These are phyloP conservation scores for Polydrusus tereticollis DNA, from an alignment of 2,888 invertebrate genomes.

Conservation along the genomic window DNA sequence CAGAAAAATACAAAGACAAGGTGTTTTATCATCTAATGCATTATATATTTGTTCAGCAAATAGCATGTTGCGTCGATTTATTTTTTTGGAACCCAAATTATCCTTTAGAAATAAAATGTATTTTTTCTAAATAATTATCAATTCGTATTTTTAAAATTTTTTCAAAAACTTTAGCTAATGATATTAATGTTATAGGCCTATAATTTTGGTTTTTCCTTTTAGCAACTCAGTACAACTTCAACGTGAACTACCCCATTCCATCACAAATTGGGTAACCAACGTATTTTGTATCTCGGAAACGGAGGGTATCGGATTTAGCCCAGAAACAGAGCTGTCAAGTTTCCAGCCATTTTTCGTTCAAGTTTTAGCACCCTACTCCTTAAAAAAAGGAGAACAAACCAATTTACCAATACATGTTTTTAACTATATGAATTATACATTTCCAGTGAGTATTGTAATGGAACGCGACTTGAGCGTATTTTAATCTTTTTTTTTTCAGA, in stretches of 20 bases:
- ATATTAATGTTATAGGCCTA: too few species aligned
- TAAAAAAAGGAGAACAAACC: conserved; percentile 76
- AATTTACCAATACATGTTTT: conserved; percentile 77
- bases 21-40: too few species aligned
- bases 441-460: conserved; percentile 71
- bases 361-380: conserved; percentile 75
- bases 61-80: too few species aligned
- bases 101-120: too few species aligned
- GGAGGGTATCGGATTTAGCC: conserved; percentile 62
- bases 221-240: conserved; percentile 51
- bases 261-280: conserved; percentile 74
- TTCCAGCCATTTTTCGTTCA: conserved; percentile 85
- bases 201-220: conserved; percentile 7
- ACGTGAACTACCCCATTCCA: conserved; percentile 71
- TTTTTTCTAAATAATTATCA: too few species aligned
- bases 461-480: too few species aligned
- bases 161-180: too few species aligned
- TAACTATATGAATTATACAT: conserved; percentile 78
- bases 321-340: conserved; percentile 63
- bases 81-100: too few species aligned
- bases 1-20: too few species aligned
- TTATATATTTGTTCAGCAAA: too few species aligned
- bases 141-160: too few species aligned
- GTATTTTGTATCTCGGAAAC: conserved; percentile 70
- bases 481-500: conserved; percentile 48